Evolutionary conservation across 2,113 vertebrate genomes (phyloP).

Genomic region (Indri indri): DNA sequence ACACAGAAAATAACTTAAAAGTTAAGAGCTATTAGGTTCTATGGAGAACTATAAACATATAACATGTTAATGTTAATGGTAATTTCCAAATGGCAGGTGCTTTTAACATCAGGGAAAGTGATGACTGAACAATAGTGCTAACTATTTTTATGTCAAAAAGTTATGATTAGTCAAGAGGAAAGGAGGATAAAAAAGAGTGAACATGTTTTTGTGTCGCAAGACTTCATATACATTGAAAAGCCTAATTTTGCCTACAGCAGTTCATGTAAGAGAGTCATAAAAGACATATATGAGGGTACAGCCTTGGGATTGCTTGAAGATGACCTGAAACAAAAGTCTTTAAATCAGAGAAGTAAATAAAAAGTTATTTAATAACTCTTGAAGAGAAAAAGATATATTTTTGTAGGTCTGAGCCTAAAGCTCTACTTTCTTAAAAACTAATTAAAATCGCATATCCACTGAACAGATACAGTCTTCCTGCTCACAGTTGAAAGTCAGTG

Average conservation of each 20-base stretch:
- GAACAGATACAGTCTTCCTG: not conserved
- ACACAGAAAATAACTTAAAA: not conserved
- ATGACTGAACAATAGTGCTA: not conserved
- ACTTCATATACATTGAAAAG: not conserved
- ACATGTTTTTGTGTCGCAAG: not conserved
- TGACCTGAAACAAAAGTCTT: not conserved
- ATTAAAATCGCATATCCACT: not conserved
- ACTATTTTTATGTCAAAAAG: not conserved
- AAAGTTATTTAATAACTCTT: not conserved
- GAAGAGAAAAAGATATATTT: not conserved
- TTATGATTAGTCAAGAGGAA: not conserved
- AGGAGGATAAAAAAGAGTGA: not conserved
- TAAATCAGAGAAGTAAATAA: not conserved
- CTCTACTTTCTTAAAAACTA: slow-evolving; percentile 6
- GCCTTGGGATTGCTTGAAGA: not conserved
- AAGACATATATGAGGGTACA: not conserved
- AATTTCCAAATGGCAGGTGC: not conserved
- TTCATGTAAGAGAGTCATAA: not conserved
- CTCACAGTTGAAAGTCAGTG: not conserved
- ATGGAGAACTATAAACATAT: not conserved
- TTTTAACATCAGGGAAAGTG: not conserved
- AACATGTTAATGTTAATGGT: not conserved
- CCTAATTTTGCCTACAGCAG: not conserved
- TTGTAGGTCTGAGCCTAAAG: not conserved
- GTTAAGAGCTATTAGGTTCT: not conserved